These are phyloP conservation scores for Smutsia gigantea DNA, from an alignment of 2,797 vertebrate species.

Conservation along the genomic window DNA sequence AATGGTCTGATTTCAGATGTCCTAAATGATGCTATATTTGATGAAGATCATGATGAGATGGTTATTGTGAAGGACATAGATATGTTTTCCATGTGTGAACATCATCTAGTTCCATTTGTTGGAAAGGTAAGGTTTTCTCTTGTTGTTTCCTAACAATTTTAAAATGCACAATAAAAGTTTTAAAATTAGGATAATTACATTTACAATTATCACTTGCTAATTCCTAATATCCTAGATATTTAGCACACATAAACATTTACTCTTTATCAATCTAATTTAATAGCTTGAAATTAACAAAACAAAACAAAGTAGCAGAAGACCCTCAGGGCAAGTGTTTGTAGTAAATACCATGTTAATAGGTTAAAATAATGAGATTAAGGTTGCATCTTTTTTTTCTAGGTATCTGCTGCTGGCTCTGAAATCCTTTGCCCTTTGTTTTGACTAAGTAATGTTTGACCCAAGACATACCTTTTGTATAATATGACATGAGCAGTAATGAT, in stretches of 20 bases:
- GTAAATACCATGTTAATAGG: constrained; percentile 76
- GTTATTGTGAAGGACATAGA: constrained; percentile 99
- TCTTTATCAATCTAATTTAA: constrained; percentile 83
- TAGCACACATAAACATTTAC: constrained; percentile 71
- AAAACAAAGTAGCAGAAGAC: constrained; percentile 66
- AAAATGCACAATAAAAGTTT: constrained; percentile 20
- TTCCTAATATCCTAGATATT: constrained; percentile 60
- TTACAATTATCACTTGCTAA: constrained; percentile 14
- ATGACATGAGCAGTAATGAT: neutral
- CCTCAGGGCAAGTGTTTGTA: constrained; percentile 73
- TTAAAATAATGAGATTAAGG: constrained; percentile 69
- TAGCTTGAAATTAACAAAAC: constrained; percentile 75
- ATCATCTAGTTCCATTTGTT: constrained; percentile 97
- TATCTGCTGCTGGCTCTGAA: constrained; percentile 17
- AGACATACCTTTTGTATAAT: neutral
- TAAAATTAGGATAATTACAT: constrained; percentile 27
- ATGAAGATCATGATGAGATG: constrained; percentile 99
- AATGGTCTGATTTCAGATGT: constrained; percentile 89
- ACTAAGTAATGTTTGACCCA: constrained; percentile 21
- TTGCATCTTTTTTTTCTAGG: neutral
- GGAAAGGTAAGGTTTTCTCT: constrained; percentile 94
- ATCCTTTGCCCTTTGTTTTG: constrained; percentile 62
- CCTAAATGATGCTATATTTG: constrained; percentile 97
- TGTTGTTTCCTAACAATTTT: constrained; percentile 30
- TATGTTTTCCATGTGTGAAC: constrained; percentile 99